phyloP scores from a whole-genome alignment of 30 jellyfish, hydroid and myxozoan species.

The Turritopsis rubra region DNA sequence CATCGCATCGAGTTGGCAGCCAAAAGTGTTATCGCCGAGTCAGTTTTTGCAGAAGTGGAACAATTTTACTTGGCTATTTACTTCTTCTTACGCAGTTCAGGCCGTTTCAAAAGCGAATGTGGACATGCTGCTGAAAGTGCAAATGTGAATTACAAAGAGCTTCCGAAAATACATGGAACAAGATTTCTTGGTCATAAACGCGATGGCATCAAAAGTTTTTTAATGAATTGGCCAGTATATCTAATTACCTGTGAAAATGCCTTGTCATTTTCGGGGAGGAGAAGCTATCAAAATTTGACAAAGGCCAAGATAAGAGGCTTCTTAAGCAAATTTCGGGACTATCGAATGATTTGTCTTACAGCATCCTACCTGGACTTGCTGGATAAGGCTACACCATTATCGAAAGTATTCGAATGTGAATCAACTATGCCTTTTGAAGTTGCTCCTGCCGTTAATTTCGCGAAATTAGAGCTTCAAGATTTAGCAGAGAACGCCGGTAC shows the following conservation, averaged over 20 bases:
- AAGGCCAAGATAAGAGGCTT: slow-evolving; percentile 33
- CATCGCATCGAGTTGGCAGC: slow-evolving; percentile 50
- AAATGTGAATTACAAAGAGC: slow-evolving; percentile 19
- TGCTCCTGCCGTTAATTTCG: slow-evolving; percentile 15
- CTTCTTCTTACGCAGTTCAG: too few species aligned
- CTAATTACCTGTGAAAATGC: slow-evolving; percentile 31
- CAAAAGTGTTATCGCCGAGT: slow-evolving; percentile 30
- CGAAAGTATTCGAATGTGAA: slow-evolving; percentile 20
- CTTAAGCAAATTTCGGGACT: slow-evolving; percentile 39
- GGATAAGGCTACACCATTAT: slow-evolving; percentile 20
- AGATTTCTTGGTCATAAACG: slow-evolving; percentile 41
- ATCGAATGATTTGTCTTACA: slow-evolving; percentile 35
- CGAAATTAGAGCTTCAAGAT: too few species aligned
- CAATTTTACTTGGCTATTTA: slow-evolving; percentile 14
- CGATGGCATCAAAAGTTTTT: slow-evolving; percentile 25
- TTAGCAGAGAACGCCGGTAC: too few species aligned
- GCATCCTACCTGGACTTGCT: slow-evolving; percentile 37
- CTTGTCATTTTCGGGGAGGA: slow-evolving; percentile 10
- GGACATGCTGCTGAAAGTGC: too few species aligned
- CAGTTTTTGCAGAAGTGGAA: slow-evolving; percentile 30
- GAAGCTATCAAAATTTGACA: slow-evolving; percentile 24
- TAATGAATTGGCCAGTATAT: slow-evolving; percentile 54
- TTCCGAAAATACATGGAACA: slow-evolving; percentile 40
- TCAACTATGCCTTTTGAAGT: slow-evolving; percentile 33
- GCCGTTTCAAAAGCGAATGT: too few species aligned